A percentile compares a stretch with the other conserved stretches of the same genome.
phyloP scores from a whole-genome alignment of 2,888 invertebrate species.

The Drosophila longiperda region DNA sequence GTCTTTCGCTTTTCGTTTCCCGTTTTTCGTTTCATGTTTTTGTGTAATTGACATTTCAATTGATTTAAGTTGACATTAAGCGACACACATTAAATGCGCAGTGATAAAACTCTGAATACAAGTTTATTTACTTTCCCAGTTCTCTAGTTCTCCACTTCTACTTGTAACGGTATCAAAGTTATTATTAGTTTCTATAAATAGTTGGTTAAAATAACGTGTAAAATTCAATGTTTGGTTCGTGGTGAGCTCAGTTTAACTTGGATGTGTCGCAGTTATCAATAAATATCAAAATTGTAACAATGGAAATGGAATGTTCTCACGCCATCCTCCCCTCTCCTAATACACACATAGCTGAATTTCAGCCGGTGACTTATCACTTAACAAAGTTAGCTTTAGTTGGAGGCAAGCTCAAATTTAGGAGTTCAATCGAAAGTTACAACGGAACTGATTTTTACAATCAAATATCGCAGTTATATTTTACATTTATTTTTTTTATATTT shows the following conservation, averaged over 20 bases:
- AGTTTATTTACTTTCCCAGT: slow-evolving; percentile 19
- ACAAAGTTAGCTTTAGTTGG: slow-evolving; percentile 4
- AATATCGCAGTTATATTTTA: background rate
- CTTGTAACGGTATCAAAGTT: slow-evolving; percentile 21
- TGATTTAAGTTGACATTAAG: slow-evolving; percentile 77
- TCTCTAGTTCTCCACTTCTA: background rate
- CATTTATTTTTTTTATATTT: background rate
- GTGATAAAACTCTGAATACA: slow-evolving; percentile 24
- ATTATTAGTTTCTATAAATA: slow-evolving; percentile 5
- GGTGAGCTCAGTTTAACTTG: slow-evolving; percentile 3
- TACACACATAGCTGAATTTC: slow-evolving; percentile 1
- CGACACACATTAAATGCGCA: slow-evolving; percentile 65
- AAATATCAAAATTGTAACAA: background rate
- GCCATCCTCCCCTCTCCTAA: slow-evolving; percentile 4
- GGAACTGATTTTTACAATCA: background rate
- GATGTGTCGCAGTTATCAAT: background rate
- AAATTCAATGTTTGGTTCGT: slow-evolving; percentile 8
- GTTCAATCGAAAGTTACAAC: background rate
- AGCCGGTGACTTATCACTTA: slow-evolving; percentile 11
- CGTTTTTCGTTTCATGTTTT: slow-evolving; percentile 59
- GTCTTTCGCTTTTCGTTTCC: slow-evolving; percentile 26
- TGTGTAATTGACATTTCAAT: slow-evolving; percentile 77
- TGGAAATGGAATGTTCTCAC: slow-evolving; percentile 20
- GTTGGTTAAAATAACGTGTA: background rate
- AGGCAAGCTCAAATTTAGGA: background rate